A percentile compares a stretch with the other conserved stretches of the same genome.
phyloP scores from a whole-genome alignment of 2,888 invertebrate species.

The Theretra japonica region DNA sequence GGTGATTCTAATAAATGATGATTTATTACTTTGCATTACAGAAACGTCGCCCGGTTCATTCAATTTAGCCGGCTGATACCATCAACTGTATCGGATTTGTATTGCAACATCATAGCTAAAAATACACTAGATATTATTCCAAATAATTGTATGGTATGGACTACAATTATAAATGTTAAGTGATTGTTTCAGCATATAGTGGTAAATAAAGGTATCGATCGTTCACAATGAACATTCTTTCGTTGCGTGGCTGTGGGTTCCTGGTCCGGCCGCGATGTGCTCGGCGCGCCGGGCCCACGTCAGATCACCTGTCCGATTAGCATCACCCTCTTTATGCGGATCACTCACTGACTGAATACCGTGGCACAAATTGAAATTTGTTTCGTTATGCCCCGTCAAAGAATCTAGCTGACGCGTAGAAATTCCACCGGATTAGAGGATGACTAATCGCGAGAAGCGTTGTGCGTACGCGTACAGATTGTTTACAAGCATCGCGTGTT shows the following conservation, averaged over 20 bases:
- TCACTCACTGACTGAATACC: constrained; percentile 73
- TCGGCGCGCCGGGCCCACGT: constrained; percentile 58
- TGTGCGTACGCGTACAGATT: constrained; percentile 54
- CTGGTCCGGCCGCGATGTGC: constrained; percentile 47
- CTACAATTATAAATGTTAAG: neutral
- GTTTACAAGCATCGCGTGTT: constrained; percentile 66
- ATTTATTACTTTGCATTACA: constrained; percentile 62
- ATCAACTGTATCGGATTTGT: constrained; percentile 39
- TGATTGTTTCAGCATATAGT: constrained; percentile 37
- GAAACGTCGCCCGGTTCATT: constrained; percentile 59
- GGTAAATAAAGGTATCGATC: constrained; percentile 61
- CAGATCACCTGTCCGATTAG: constrained; percentile 82
- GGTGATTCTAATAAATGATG: constrained; percentile 66
- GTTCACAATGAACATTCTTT: constrained; percentile 65
- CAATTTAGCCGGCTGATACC: constrained; percentile 52
- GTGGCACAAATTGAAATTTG: constrained; percentile 77
- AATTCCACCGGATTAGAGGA: constrained; percentile 70
- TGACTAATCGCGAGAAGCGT: constrained; percentile 67
- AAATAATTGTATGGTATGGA: neutral
- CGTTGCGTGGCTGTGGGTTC: constrained; percentile 46
- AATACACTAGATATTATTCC: neutral
- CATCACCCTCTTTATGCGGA: constrained; percentile 78
- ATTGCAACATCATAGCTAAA: constrained; percentile 32
- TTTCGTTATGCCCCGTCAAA: constrained; percentile 79
- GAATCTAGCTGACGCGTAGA: constrained; percentile 71